phyloP scores from a whole-genome alignment of 2,797 vertebrate species.

The Heterohyrax brucei region DNA sequence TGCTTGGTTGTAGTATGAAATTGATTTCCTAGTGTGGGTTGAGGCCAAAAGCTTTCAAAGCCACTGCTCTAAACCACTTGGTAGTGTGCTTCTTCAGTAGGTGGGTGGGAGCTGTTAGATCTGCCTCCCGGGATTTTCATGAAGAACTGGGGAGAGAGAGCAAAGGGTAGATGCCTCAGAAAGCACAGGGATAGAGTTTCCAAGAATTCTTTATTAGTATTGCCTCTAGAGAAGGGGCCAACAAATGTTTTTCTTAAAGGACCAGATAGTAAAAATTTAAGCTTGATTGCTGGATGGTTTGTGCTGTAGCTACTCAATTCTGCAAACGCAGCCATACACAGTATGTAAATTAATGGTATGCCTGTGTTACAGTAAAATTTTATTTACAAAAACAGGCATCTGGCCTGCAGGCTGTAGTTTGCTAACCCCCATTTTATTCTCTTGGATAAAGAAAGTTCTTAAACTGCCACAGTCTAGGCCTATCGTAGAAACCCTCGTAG shows the following conservation, averaged over 20 bases:
- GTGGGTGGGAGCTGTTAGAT: not conserved
- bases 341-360: not conserved
- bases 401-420: not conserved
- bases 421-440: not conserved
- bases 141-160: not conserved
- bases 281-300: not conserved
- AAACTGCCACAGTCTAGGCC: not conserved
- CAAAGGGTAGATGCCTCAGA: not conserved
- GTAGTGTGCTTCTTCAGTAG: not conserved
- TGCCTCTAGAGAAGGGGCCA: not conserved
- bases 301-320: not conserved
- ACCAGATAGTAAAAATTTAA: not conserved
- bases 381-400: not conserved
- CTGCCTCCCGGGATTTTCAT: not conserved
- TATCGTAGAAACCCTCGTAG: not conserved
- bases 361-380: not conserved
- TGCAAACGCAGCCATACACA: not conserved
- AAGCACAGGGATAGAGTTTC: not conserved
- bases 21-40: conserved; percentile 23
- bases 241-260: not conserved
- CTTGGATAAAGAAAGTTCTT: not conserved
- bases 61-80: not conserved
- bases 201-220: not conserved
- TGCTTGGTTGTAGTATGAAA: not conserved
- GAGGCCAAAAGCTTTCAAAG: not conserved